These are phyloP conservation scores for Fukomys damarensis DNA, from an alignment of 2,113 vertebrate genomes.

Conservation along the genomic window DNA sequence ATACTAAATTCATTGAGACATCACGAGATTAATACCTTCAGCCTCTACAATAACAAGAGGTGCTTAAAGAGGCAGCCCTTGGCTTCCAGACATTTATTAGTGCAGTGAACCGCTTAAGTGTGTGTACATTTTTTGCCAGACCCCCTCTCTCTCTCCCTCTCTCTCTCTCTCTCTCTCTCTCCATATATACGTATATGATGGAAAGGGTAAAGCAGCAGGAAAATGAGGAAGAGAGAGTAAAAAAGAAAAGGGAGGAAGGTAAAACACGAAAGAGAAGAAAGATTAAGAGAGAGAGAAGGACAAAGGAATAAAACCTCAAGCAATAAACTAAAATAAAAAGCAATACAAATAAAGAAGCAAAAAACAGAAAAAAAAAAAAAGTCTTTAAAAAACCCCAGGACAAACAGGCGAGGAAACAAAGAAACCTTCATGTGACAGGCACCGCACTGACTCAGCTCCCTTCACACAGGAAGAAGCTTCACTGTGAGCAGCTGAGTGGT, in stretches of 20 bases:
- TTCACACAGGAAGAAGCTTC: background rate
- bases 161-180: background rate
- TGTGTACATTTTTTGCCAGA: background rate
- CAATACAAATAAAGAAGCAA: background rate
- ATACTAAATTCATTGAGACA: background rate
- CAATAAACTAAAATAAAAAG: background rate
- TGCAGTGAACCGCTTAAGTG: background rate
- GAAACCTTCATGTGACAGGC: background rate
- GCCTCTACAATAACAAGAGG: background rate
- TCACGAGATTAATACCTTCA: background rate
- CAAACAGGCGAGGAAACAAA: background rate
- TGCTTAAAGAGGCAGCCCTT: background rate
- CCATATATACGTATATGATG: background rate
- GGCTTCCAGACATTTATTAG: background rate
- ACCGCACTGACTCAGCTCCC: background rate
- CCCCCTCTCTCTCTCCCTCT: too few relatives aligned
- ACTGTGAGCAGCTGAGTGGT: background rate
- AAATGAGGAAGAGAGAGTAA: background rate
- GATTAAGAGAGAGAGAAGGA: background rate
- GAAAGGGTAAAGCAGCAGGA: background rate
- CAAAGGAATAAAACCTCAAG: background rate
- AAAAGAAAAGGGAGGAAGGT: background rate
- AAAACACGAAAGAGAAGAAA: background rate
- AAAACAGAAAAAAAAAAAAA: background rate
- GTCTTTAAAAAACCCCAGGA: background rate